Conservation (phyloP, 2,113 vertebrate species). For the Accipiter virgatus region DNA sequence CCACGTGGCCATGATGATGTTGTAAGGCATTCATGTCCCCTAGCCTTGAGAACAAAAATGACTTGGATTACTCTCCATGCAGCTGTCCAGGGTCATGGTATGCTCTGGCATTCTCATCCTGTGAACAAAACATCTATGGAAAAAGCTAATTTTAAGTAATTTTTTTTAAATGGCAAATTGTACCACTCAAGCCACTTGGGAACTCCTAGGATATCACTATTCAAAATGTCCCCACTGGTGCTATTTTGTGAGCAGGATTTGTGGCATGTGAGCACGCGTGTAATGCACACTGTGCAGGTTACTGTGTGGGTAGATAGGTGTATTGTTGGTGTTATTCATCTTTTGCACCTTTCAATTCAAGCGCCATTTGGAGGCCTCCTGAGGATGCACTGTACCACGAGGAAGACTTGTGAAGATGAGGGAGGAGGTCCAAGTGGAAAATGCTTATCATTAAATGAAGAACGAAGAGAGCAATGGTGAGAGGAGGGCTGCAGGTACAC, state of each 20-base stretch:
- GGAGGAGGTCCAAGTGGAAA: not conserved
- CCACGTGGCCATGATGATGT: fast-evolving
- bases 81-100: not conserved
- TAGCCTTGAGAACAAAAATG: not conserved
- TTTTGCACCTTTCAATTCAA: not conserved
- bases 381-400: not conserved
- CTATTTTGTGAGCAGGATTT: not conserved
- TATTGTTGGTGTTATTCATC: not conserved
- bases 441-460: fast-evolving
- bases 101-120: not conserved
- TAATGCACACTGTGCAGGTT: fast-evolving
- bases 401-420: not conserved
- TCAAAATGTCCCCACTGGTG: not conserved
- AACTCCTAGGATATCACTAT: not conserved
- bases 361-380: not conserved
- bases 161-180: not conserved
- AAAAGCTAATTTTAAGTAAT: not conserved
- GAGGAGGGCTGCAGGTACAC: not conserved
- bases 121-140: not conserved
- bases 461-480: not conserved
- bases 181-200: fast-evolving
- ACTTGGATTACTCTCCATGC: not conserved
- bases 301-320: fast-evolving
- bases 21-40: not conserved
- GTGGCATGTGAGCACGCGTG: fast-evolving